Conservation (phyloP, 2,797 vertebrate genomes). For the Phrynocephalus guinanensis region DNA sequence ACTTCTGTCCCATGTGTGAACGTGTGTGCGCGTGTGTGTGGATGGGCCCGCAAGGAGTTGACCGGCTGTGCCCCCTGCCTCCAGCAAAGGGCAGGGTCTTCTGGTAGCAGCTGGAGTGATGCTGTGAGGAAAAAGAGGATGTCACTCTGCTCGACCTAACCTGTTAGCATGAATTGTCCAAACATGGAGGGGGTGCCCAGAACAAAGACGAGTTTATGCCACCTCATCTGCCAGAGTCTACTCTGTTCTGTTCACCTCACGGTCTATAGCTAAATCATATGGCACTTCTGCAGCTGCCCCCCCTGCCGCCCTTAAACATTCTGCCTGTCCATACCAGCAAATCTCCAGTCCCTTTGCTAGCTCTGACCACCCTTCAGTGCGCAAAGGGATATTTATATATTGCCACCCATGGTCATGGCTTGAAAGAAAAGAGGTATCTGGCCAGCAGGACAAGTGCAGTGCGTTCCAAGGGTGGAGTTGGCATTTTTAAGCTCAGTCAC, state of each 20-base stretch:
- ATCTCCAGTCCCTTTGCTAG: background rate
- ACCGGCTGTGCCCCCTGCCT: background rate
- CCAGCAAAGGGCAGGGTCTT: background rate
- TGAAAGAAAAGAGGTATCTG: background rate
- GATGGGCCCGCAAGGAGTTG: background rate
- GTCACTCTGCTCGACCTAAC: constrained; percentile 11
- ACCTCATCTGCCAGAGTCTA: background rate
- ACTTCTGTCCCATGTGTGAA: background rate
- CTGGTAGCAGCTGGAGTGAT: constrained; percentile 9
- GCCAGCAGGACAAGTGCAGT: background rate
- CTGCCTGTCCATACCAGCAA: background rate
- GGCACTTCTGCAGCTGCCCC: background rate
- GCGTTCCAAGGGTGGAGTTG: background rate
- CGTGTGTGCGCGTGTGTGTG: too few species aligned
- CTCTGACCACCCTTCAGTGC: background rate
- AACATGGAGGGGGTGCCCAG: constrained; percentile 8
- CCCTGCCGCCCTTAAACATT: background rate
- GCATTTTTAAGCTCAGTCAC: background rate
- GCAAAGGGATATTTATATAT: background rate
- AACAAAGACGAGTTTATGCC: constrained; percentile 1
- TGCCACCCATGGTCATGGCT: background rate
- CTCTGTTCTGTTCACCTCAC: constrained; percentile 1
- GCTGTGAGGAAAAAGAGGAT: background rate
- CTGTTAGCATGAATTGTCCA: constrained; percentile 6
- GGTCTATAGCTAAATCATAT: background rate